phyloP scores from a whole-genome alignment of 2,888 invertebrate species.

The Eristalis tenax region DNA sequence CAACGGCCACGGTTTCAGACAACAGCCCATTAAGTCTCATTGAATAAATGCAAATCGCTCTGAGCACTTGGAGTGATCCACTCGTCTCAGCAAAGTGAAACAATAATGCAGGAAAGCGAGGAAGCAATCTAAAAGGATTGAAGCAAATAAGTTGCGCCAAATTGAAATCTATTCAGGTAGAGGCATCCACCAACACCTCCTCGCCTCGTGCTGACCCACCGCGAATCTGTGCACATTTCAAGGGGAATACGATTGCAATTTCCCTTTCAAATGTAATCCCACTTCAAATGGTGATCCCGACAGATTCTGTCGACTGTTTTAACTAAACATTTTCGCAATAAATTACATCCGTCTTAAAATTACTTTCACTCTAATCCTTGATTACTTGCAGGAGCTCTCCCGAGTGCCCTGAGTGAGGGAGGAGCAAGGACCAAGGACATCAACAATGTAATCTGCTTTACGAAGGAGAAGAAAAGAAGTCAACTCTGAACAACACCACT shows the following conservation, averaged over 20 bases:
- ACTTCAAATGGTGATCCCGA: constrained; percentile 7
- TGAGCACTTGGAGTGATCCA: not conserved
- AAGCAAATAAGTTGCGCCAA: not conserved
- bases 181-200: not conserved
- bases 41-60: not conserved
- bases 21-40: not conserved
- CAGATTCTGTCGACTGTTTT: not conserved
- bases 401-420: not conserved
- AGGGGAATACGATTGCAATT: constrained; percentile 1
- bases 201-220: no score
- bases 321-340: constrained; percentile 16
- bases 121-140: not conserved
- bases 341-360: constrained; percentile 44
- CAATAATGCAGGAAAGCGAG: not conserved
- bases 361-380: constrained; percentile 37
- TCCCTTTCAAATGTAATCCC: constrained; percentile 22
- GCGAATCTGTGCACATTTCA: not conserved
- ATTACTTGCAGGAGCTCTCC: not conserved
- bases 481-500: constrained; percentile 10
- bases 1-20: not conserved
- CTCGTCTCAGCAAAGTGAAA: not conserved
- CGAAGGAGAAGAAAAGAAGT: not conserved
- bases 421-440: not conserved
- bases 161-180: not conserved
- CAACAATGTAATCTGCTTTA: not conserved